Evolutionary conservation across 2,888 invertebrate genomes (phyloP), one percentile per base, ranked within the genome.

Genomic region (Drosophila neoperkinsi): DNA sequence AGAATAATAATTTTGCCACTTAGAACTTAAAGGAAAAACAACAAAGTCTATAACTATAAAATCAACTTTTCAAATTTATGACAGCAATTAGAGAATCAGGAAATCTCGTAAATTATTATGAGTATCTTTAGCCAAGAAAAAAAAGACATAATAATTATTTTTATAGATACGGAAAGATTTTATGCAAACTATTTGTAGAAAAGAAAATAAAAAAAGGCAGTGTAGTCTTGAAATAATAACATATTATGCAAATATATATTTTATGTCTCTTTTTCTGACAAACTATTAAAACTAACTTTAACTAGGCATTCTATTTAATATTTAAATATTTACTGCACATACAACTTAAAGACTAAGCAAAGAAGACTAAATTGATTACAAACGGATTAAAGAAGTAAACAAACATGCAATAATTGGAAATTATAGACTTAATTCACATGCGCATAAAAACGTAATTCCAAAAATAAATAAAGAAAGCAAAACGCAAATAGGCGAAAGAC

Each of bases 391-490:
- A 38, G 28, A 30, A 58, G 46, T 28, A 46, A 64, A 46, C 38
- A 51, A 64, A 56, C 53, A 10, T 75, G 43, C 53, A 51, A 30
- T 53, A 51, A 30, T 43, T 58, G 38, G 11, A 57, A 57, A 57
- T 57, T n/a, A 55, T 41, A 49, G 43, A 33, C 9, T 16, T 31
- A 31, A 55, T 50, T 51, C 30, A 36, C 52, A 75, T 75, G 72
- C 72, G 57, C 58, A 53, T 49, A 43, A 66, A 77, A 62, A 63
- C 62, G 25, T 57, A 62, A 38, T 61, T 30, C 13, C 43, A 25
- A 25, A 36, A 41, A 11, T 21, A 46, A 18, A 30, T 43, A 2
- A 63, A 25, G 51, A 36, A 65, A 69, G 55, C 49, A 62, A 68
- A 36, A 50, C 46, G 28, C 46, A 56, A 49, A 67, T 16, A 50